A percentile compares a stretch with the other conserved stretches of the same genome.
These are phyloP conservation scores for Xenotilapia longispinis DNA, from an alignment of 2,113 vertebrate species.

Conservation along the genomic window DNA sequence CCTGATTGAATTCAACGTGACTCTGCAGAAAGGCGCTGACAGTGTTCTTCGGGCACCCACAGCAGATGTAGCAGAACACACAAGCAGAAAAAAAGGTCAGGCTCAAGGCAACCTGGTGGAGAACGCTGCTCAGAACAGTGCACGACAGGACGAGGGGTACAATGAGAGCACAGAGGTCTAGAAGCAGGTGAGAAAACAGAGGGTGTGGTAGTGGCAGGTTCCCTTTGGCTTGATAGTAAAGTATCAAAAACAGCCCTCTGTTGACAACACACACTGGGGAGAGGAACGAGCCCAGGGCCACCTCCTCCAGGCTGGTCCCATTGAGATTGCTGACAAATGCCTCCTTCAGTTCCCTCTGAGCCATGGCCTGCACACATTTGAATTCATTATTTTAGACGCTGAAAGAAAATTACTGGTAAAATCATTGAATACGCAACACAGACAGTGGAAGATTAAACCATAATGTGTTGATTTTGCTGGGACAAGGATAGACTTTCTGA, in stretches of 20 bases:
- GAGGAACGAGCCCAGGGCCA: conserved; percentile 75
- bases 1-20: conserved; percentile 61
- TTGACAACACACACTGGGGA: conserved; percentile 78
- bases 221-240: conserved; percentile 57
- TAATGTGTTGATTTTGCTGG: neutral
- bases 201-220: conserved; percentile 59
- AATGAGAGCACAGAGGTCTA: conserved; percentile 80
- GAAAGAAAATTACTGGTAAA: neutral
- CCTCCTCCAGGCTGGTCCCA: conserved; percentile 84
- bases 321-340: conserved; percentile 88
- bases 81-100: conserved; percentile 41
- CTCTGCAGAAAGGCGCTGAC: conserved; percentile 68
- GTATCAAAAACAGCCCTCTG: conserved; percentile 79
- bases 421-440: neutral
- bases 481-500: neutral
- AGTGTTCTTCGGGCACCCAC: conserved; percentile 31
- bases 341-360: conserved; percentile 79
- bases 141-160: conserved; percentile 78
- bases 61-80: conserved; percentile 65
- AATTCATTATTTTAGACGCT: neutral
- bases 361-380: conserved; percentile 75
- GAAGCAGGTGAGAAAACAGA: conserved; percentile 64
- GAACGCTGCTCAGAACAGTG: conserved; percentile 74
- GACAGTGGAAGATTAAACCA: neutral
- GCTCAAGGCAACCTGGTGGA: conserved; percentile 59